Conservation (phyloP, 35 echinoderm and acorn worm genomes). For the Ptychodera flava region DNA sequence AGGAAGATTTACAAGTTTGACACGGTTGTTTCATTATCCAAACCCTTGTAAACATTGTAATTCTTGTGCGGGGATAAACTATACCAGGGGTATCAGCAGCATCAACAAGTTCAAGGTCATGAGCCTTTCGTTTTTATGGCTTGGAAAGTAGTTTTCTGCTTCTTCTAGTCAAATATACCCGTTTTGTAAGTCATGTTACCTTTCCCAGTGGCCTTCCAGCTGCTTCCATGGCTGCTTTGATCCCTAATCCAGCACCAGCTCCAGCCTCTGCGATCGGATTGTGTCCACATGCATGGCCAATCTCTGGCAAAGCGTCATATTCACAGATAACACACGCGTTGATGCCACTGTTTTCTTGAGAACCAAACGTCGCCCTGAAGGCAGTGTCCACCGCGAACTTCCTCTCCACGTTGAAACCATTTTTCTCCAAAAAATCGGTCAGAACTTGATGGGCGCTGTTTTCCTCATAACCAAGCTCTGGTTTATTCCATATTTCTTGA, state of each 20-base stretch:
- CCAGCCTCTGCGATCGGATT: conserved; percentile 92
- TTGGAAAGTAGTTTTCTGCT: conserved; percentile 32
- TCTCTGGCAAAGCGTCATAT: conserved; percentile 92
- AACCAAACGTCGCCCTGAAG: conserved; percentile 74
- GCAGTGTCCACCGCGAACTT: conserved; percentile 60
- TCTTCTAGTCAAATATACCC: background rate
- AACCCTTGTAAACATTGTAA: too few relatives aligned
- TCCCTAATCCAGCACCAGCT: conserved; percentile 58
- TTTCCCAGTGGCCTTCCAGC: background rate
- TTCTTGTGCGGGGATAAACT: background rate
- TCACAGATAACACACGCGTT: conserved; percentile 81
- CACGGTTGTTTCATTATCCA: too few relatives aligned
- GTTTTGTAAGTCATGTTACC: background rate
- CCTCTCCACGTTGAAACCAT: conserved; percentile 83
- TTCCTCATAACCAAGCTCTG: conserved; percentile 76
- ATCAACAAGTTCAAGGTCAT: background rate
- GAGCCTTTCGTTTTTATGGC: background rate
- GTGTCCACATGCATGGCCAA: conserved; percentile 98
- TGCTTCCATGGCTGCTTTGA: conserved; percentile 74
- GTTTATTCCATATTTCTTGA: conserved; percentile 86
- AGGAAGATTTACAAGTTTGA: too few relatives aligned
- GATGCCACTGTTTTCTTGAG: conserved; percentile 32
- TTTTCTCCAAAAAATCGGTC: conserved; percentile 84
- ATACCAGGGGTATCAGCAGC: background rate
- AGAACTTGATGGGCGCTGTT: conserved; percentile 74